These are phyloP conservation scores for Drosophila ficusphila DNA, from an alignment of 1,140 invertebrate species.

Conservation along the genomic window DNA sequence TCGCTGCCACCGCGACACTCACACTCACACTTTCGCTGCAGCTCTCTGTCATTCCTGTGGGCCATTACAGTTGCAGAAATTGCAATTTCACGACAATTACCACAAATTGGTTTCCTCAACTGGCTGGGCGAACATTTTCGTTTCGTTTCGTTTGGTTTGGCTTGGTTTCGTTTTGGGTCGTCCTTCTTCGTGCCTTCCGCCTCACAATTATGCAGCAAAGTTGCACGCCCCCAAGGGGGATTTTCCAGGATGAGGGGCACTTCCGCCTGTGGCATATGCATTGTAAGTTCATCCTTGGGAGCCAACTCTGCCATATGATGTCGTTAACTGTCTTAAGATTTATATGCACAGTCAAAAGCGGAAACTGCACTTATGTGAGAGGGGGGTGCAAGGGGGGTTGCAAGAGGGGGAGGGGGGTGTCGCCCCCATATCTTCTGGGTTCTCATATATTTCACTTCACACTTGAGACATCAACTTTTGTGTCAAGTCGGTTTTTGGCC, in stretches of 20 bases:
- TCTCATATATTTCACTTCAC: conserved; percentile 72
- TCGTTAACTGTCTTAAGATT: conserved; percentile 81
- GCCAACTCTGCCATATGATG: conserved; percentile 66
- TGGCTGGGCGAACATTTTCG: conserved; percentile 63
- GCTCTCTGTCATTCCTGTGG: conserved; percentile 40
- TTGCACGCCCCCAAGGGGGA: conserved; percentile 43
- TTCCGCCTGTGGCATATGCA: conserved; percentile 48
- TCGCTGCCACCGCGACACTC: conserved; percentile 10
- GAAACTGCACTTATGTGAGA: conserved; percentile 74
- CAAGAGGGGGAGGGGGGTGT: background rate
- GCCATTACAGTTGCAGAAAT: conserved; percentile 80
- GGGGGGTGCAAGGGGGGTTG: background rate
- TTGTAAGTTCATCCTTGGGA: conserved; percentile 62
- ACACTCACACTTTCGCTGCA: conserved; percentile 13
- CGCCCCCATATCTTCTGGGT: conserved; percentile 9
- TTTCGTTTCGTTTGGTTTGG: conserved; percentile 27
- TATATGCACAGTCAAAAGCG: conserved; percentile 76
- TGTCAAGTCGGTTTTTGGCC: conserved; percentile 49
- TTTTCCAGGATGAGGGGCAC: conserved; percentile 47
- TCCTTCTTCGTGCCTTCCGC: conserved; percentile 31
- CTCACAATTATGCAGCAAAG: conserved; percentile 68
- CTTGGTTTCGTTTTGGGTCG: too few relatives aligned
- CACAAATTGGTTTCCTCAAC: conserved; percentile 81
- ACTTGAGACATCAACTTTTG: conserved; percentile 79
- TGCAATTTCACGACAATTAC: conserved; percentile 81